These are phyloP conservation scores for Lypha dubia DNA, from an alignment of 2,888 invertebrate genomes.

Conservation along the genomic window DNA sequence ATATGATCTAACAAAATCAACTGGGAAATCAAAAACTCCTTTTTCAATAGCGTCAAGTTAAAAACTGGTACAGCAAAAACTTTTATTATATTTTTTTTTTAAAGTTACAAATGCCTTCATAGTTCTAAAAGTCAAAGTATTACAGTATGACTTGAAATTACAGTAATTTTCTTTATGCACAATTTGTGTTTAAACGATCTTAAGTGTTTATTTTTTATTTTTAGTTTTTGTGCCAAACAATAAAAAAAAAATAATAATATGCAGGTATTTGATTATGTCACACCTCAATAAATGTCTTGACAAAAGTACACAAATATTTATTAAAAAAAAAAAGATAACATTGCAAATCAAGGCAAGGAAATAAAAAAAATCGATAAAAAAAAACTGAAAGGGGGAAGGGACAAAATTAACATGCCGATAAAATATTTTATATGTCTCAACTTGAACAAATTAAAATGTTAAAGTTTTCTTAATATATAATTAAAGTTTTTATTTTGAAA, in stretches of 20 bases:
- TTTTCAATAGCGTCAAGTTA: too few relatives aligned
- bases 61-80: too few relatives aligned
- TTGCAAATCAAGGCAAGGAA: constrained; percentile 18
- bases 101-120: not conserved
- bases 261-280: constrained; percentile 69
- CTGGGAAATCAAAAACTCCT: too few relatives aligned
- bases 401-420: not conserved
- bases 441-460: constrained; percentile 6
- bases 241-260: constrained; percentile 60
- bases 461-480: not conserved
- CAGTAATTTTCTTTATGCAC: constrained; percentile 34
- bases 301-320: constrained; percentile 16
- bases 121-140: not conserved
- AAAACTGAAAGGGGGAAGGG: not conserved
- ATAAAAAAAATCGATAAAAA: not conserved
- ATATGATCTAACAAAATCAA: too few relatives aligned
- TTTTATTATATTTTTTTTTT: not conserved
- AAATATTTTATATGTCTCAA: constrained; percentile 10
- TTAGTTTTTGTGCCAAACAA: constrained; percentile 16
- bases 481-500: not conserved
- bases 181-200: constrained; percentile 53
- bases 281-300: constrained; percentile 65
- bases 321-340: not conserved
- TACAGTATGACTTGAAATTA: constrained; percentile 16
- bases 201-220: constrained; percentile 29